These are phyloP conservation scores for Balanococcus diminutus DNA, from an alignment of 2,888 invertebrate species.

Conservation along the genomic window DNA sequence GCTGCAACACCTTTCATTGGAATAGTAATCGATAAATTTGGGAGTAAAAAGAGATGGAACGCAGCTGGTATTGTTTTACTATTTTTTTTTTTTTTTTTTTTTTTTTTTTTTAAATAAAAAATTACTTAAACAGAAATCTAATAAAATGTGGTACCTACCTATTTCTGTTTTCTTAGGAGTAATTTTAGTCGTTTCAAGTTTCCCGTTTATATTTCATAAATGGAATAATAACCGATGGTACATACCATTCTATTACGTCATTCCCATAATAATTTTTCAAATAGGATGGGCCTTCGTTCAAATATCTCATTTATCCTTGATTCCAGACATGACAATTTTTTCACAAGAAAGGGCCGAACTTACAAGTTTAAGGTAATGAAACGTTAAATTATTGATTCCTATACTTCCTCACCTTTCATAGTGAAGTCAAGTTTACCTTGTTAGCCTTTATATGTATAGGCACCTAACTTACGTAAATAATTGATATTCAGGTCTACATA, in stretches of 20 bases:
- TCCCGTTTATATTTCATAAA: slow-evolving; percentile 78
- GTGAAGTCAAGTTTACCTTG: background rate
- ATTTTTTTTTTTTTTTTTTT: slow-evolving; percentile 1
- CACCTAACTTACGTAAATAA: background rate
- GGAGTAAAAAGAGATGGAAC: slow-evolving; percentile 59
- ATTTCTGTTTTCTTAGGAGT: slow-evolving; percentile 65
- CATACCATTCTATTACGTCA: slow-evolving; percentile 63
- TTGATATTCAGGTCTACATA: no score
- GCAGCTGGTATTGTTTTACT: slow-evolving; percentile 57
- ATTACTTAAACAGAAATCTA: no score
- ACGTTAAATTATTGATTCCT: background rate
- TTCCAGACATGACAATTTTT: slow-evolving; percentile 77
- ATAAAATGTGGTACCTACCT: no score
- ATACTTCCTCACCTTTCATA: background rate
- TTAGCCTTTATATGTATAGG: background rate
- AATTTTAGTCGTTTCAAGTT: slow-evolving; percentile 72
- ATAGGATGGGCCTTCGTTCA: slow-evolving; percentile 94
- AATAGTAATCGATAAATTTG: slow-evolving; percentile 72
- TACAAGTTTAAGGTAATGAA: slow-evolving; percentile 75
- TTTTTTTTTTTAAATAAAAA: background rate
- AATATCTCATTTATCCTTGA: slow-evolving; percentile 90
- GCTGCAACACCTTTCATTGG: slow-evolving; percentile 81
- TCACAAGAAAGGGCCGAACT: slow-evolving; percentile 76
- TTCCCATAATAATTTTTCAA: slow-evolving; percentile 78
- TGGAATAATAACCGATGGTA: slow-evolving; percentile 62